These are phyloP conservation scores for Uropetala carovei DNA, from an alignment of 2,888 invertebrate genomes.

Conservation along the genomic window DNA sequence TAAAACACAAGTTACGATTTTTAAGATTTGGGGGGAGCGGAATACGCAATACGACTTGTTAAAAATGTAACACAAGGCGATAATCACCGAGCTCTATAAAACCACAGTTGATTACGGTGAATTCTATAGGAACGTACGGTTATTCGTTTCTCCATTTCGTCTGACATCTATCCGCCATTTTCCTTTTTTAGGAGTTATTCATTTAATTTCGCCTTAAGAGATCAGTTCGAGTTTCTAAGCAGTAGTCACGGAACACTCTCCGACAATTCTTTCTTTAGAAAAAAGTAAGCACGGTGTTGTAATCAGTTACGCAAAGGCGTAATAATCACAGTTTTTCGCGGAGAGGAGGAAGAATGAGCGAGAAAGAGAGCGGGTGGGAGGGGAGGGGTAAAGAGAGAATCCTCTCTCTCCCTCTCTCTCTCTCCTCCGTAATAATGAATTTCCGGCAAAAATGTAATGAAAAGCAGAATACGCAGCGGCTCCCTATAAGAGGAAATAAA, in stretches of 20 bases:
- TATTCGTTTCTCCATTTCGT: too few species aligned
- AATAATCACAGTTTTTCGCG: constrained; percentile 37
- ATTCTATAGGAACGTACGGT: too few species aligned
- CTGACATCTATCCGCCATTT: too few species aligned
- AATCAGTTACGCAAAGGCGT: constrained; percentile 40
- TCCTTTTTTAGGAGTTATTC: background rate
- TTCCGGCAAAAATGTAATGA: constrained; percentile 24
- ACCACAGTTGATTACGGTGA: too few species aligned
- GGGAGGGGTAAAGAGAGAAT: background rate
- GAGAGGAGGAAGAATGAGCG: background rate
- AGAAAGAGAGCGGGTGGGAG: too few species aligned
- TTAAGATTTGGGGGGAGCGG: too few species aligned
- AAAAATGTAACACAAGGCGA: too few species aligned
- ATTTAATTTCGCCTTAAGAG: constrained; percentile 14
- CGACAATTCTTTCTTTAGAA: background rate
- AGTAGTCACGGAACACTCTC: background rate
- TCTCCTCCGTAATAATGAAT: constrained; percentile 27
- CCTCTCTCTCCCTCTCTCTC: background rate
- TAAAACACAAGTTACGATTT: too few species aligned
- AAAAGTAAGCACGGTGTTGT: background rate
- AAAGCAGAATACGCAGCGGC: constrained; percentile 13
- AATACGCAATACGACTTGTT: too few species aligned
- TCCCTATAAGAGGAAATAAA: constrained; percentile 8
- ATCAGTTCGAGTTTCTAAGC: constrained; percentile 28
- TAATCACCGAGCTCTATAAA: too few species aligned